Conservation (phyloP, 2,888 invertebrate genomes). For the Drosophila mercatorum region DNA sequence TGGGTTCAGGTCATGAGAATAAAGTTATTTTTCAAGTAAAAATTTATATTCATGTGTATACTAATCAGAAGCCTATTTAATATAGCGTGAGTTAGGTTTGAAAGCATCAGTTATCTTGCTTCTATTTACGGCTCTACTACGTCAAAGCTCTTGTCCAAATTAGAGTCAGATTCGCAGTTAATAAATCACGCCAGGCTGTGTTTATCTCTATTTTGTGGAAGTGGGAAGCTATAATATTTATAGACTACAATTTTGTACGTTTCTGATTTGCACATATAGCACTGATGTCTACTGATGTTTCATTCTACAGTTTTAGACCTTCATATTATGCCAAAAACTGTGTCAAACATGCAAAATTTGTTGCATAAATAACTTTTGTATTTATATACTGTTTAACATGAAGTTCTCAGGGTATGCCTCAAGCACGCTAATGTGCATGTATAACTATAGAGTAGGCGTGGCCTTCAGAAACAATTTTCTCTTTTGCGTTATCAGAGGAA, state of each 20-base stretch:
- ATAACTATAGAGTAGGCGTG: background rate
- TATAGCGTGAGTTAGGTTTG: background rate
- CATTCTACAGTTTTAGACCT: background rate
- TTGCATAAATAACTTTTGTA: background rate
- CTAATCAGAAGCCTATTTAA: background rate
- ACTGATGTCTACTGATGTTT: background rate
- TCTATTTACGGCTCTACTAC: background rate
- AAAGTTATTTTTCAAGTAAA: background rate
- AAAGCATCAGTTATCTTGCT: background rate
- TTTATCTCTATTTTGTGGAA: no score
- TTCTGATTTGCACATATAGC: no score
- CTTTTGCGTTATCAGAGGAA: background rate
- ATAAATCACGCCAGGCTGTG: background rate
- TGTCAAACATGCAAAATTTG: background rate
- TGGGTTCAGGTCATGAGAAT: background rate
- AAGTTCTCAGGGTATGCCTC: background rate
- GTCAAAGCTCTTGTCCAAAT: background rate
- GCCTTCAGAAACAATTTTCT: background rate
- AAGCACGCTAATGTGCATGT: constrained; percentile 1
- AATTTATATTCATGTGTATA: background rate
- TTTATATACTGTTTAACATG: background rate
- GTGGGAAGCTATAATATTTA: no score
- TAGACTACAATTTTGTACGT: no score
- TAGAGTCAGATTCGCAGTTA: background rate
- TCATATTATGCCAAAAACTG: background rate